Evolutionary conservation across 2,888 invertebrate species (phyloP).

Genomic region (Pyrrhia umbra): DNA sequence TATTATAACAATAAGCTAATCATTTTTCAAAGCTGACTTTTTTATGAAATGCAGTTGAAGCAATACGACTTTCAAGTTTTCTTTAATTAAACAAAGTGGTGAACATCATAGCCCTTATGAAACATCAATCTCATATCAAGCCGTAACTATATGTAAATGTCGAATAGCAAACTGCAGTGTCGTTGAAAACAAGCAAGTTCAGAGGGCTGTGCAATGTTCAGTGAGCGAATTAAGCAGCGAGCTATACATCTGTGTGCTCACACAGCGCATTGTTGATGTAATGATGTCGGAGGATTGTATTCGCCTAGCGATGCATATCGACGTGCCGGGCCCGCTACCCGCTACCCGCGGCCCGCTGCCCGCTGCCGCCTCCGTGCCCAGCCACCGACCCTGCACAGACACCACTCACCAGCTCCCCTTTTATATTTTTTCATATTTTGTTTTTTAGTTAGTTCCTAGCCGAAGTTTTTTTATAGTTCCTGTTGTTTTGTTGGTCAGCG

Average conservation of each 20-base stretch:
- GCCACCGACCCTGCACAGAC: slow-evolving; percentile 20
- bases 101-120: background rate
- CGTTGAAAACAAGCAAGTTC: slow-evolving; percentile 41
- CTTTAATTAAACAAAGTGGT: slow-evolving; percentile 2
- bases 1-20: background rate
- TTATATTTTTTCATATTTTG: slow-evolving; percentile 37
- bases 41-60: background rate
- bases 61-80: background rate
- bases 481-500: slow-evolving; percentile 29
- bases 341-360: slow-evolving; percentile 7
- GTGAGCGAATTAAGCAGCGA: slow-evolving; percentile 56
- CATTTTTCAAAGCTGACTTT: background rate
- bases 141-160: slow-evolving; percentile 15
- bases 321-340: slow-evolving; percentile 40
- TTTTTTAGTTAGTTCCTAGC: slow-evolving; percentile 31
- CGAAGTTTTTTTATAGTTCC: slow-evolving; percentile 13
- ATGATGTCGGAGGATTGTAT: slow-evolving; percentile 70
- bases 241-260: slow-evolving; percentile 41
- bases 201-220: slow-evolving; percentile 53
- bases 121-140: slow-evolving; percentile 31
- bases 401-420: slow-evolving; percentile 25
- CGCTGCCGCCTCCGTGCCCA: slow-evolving; percentile 3
- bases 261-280: slow-evolving; percentile 68
- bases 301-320: slow-evolving; percentile 72
- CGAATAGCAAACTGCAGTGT: slow-evolving; percentile 32